Percentiles rank a stretch among this genome's conserved stretches.
phyloP scores from a whole-genome alignment of 2,797 vertebrate species.

The Hafferia zeledoni region DNA sequence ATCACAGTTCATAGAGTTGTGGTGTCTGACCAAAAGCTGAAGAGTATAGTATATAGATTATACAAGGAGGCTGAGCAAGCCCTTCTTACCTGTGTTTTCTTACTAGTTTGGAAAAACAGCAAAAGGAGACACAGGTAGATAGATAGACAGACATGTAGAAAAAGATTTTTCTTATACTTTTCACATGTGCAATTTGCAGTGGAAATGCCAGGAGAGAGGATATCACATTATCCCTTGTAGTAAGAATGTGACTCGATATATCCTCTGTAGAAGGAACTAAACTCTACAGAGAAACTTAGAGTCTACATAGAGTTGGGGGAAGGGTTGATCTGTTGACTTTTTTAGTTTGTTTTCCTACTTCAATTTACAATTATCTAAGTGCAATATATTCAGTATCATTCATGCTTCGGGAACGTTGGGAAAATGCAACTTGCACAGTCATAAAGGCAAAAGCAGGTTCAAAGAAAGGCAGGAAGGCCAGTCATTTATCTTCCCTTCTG shows the following conservation, averaged over 20 bases:
- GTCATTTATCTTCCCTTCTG: background rate
- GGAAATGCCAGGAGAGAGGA: background rate
- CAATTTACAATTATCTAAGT: background rate
- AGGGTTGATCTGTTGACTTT: background rate
- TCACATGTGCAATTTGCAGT: background rate
- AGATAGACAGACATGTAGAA: background rate
- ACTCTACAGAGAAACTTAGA: background rate
- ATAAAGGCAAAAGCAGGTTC: background rate
- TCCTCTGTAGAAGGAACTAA: background rate
- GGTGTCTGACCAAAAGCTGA: background rate
- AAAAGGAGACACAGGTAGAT: background rate
- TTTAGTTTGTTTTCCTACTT: background rate
- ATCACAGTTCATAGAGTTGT: background rate
- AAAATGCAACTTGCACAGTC: background rate
- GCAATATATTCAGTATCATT: background rate
- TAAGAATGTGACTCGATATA: background rate
- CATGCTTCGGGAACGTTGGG: background rate
- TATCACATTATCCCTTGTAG: background rate
- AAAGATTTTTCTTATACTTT: background rate
- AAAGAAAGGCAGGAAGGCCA: background rate
- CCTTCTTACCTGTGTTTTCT: background rate
- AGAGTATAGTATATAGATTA: background rate
- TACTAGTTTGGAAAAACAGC: background rate
- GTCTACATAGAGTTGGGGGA: background rate
- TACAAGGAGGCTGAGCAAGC: background rate